A percentile compares a stretch with the other conserved stretches of the same genome.
These are phyloP conservation scores for Fistularia commersonii DNA, from an alignment of 2,797 vertebrate genomes.

Conservation along the genomic window DNA sequence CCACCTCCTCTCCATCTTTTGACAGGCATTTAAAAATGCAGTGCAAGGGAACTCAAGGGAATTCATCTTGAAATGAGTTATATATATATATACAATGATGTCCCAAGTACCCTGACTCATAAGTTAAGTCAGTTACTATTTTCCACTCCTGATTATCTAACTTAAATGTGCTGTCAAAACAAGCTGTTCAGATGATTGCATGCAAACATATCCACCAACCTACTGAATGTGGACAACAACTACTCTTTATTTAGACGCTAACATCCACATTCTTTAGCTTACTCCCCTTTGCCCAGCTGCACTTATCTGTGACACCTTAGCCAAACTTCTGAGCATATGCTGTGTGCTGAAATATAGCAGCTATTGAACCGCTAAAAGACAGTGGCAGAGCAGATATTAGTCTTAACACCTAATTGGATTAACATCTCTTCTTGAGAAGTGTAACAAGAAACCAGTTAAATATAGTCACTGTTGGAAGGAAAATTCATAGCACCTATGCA, in stretches of 20 bases:
- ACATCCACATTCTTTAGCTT: conserved; percentile 20
- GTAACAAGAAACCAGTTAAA: conserved; percentile 44
- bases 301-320: conserved; percentile 31
- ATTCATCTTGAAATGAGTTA: too few relatives aligned
- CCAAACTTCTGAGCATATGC: conserved; percentile 31
- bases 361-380: conserved; percentile 17
- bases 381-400: conserved; percentile 41
- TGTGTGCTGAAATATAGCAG: neutral
- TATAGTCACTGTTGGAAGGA: conserved; percentile 40
- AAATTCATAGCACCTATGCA: conserved; percentile 34
- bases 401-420: conserved; percentile 41
- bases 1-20: conserved; percentile 1
- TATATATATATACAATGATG: too few relatives aligned
- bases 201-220: conserved; percentile 26
- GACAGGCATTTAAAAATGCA: too few relatives aligned
- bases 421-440: conserved; percentile 26
- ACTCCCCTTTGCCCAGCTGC: conserved; percentile 1
- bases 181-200: conserved; percentile 43
- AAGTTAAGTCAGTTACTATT: conserved; percentile 7
- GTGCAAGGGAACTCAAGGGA: too few relatives aligned
- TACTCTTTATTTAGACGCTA: conserved; percentile 52
- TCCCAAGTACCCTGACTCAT: too few relatives aligned
- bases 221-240: conserved; percentile 32
- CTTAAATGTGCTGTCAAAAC: conserved; percentile 24
- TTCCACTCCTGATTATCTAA: conserved; percentile 19